Conservation (phyloP, 2,888 invertebrate genomes). For the Coenonympha glycerion region DNA sequence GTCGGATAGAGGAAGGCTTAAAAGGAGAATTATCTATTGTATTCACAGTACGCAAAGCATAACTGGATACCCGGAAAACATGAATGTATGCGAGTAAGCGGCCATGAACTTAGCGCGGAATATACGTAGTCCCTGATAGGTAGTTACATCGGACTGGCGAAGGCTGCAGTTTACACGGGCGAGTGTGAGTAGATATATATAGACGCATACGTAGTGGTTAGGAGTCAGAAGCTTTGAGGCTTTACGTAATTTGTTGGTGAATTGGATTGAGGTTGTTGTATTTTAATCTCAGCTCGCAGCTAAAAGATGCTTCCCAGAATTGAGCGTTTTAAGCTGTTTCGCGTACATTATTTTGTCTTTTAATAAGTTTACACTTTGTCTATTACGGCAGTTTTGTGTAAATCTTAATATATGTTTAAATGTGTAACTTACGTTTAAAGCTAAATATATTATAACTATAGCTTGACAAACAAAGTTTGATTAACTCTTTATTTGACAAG, state of each 20-base stretch:
- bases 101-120: conserved; percentile 58
- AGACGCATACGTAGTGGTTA: conserved; percentile 38
- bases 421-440: no score
- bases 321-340: conserved; percentile 15
- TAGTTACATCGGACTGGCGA: conserved; percentile 60
- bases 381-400: background rate
- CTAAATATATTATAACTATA: no score
- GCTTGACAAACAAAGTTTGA: no score
- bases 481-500: no score
- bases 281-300: conserved; percentile 43
- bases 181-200: conserved; percentile 38
- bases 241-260: conserved; percentile 66
- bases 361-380: background rate
- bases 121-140: conserved; percentile 41
- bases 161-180: conserved; percentile 60
- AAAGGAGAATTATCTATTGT: conserved; percentile 5
- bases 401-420: no score
- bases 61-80: conserved; percentile 54
- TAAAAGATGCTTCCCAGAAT: conserved; percentile 41
- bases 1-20: conserved; percentile 1
- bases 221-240: conserved; percentile 58
- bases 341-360: background rate
- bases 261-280: conserved; percentile 53
- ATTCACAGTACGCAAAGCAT: conserved; percentile 10
- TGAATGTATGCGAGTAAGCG: conserved; percentile 35